phyloP scores from a whole-genome alignment of 2,888 invertebrate genomes.

The Brachypterus glaber region DNA sequence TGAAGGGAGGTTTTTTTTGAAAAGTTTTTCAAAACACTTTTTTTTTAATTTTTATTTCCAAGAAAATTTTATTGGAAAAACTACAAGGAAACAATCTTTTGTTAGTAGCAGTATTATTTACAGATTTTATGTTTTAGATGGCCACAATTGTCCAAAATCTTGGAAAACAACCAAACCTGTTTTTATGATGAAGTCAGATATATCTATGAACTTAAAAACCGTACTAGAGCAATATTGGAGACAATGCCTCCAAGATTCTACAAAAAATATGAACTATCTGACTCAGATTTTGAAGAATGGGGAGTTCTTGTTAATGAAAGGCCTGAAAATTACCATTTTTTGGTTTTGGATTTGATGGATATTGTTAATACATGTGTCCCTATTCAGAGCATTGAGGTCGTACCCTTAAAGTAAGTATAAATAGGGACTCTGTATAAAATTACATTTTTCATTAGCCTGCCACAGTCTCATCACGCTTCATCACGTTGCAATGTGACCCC shows the following conservation, averaged over 20 bases:
- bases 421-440: no score
- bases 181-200: slow-evolving; percentile 39
- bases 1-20: no score
- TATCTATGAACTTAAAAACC: slow-evolving; percentile 31
- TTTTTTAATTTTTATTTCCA: no score
- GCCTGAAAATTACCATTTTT: slow-evolving; percentile 40
- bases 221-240: slow-evolving; percentile 35
- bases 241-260: slow-evolving; percentile 43
- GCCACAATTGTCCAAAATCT: slow-evolving; percentile 36
- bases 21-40: no score
- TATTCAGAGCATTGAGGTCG: slow-evolving; percentile 32
- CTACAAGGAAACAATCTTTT: slow-evolving; percentile 1
- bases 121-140: slow-evolving; percentile 32
- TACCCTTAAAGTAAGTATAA: slow-evolving; percentile 33
- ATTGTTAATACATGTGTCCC: slow-evolving; percentile 28
- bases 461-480: no score
- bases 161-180: slow-evolving; percentile 29
- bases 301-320: slow-evolving; percentile 37
- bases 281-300: slow-evolving; percentile 41
- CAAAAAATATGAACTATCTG: slow-evolving; percentile 40
- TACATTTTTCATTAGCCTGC: no score
- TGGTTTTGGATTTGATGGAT: slow-evolving; percentile 39
- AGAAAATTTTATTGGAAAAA: no score
- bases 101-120: slow-evolving; percentile 3
- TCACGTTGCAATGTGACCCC: no score